A percentile compares a stretch with the other conserved stretches of the same genome.
Evolutionary conservation across 2,888 invertebrate species (phyloP).

Genomic region (Meteorus cinctellus): DNA sequence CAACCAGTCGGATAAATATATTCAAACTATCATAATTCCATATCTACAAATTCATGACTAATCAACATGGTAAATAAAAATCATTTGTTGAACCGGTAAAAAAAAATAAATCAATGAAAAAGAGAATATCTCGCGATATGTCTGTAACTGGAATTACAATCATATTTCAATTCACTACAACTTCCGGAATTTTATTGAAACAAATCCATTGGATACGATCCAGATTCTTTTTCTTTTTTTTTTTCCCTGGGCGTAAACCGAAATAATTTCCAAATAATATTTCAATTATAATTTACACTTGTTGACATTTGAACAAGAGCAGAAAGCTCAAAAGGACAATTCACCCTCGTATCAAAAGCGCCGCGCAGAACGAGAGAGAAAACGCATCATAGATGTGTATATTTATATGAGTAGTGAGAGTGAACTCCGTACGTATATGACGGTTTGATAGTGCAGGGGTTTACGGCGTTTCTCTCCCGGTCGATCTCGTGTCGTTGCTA

Average conservation of each 20-base stretch:
- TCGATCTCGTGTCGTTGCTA: conserved; percentile 72
- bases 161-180: no score
- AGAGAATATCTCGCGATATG: no score
- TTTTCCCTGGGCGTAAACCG: no score
- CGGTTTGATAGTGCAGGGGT: conserved; percentile 58
- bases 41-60: background rate
- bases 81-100: no score
- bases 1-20: conserved; percentile 5
- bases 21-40: background rate
- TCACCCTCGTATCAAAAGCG: conserved; percentile 19
- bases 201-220: no score
- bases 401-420: conserved; percentile 18
- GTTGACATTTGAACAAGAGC: conserved; percentile 26
- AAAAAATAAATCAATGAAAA: no score
- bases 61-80: background rate
- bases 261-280: background rate
- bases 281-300: conserved; percentile 15
- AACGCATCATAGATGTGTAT: background rate
- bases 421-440: conserved; percentile 23
- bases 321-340: background rate
- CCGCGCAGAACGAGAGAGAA: conserved; percentile 8
- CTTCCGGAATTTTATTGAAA: no score
- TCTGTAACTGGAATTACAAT: no score
- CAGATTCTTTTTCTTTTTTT: no score
- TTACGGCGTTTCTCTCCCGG: conserved; percentile 63